phyloP scores from a whole-genome alignment of 2,888 invertebrate genomes.

The Macroteleia sp. region DNA sequence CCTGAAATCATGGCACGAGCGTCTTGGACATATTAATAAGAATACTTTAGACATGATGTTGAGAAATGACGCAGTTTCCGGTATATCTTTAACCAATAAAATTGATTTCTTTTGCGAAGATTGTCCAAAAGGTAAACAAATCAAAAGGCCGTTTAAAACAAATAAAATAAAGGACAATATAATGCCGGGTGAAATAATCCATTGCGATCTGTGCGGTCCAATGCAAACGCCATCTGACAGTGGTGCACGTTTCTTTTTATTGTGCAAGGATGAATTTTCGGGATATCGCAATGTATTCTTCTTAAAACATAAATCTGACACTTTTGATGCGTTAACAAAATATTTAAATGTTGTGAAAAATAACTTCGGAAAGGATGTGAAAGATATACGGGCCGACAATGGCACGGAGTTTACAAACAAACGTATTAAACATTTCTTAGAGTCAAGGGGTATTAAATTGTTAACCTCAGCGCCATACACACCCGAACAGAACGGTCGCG shows the following conservation, averaged over 20 bases:
- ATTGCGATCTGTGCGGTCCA: conserved; percentile 30
- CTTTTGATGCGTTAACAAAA: not conserved
- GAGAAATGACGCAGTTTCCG: too few relatives aligned
- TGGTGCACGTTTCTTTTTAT: conserved; percentile 36
- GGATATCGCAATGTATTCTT: not conserved
- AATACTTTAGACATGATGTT: too few relatives aligned
- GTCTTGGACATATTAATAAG: too few relatives aligned
- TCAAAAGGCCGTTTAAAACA: too few relatives aligned
- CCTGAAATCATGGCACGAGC: too few relatives aligned
- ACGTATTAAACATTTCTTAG: conserved; percentile 16
- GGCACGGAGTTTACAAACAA: conserved; percentile 33
- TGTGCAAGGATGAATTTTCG: conserved; percentile 41
- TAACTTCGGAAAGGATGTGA: conserved; percentile 35
- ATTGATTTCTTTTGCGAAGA: too few relatives aligned
- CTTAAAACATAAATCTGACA: not conserved
- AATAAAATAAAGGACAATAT: too few relatives aligned
- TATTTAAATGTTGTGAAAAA: not conserved
- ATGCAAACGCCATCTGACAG: conserved; percentile 37
- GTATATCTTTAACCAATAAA: too few relatives aligned
- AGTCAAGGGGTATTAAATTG: conserved; percentile 42
- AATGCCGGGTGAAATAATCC: conserved; percentile 12
- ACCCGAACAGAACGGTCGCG: conserved; percentile 64
- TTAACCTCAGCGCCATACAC: conserved; percentile 62
- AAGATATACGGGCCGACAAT: conserved; percentile 37
- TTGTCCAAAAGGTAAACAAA: too few relatives aligned